phyloP scores from a whole-genome alignment of 1,140 invertebrate genomes.

The Pseudomyrmex pallidus region DNA sequence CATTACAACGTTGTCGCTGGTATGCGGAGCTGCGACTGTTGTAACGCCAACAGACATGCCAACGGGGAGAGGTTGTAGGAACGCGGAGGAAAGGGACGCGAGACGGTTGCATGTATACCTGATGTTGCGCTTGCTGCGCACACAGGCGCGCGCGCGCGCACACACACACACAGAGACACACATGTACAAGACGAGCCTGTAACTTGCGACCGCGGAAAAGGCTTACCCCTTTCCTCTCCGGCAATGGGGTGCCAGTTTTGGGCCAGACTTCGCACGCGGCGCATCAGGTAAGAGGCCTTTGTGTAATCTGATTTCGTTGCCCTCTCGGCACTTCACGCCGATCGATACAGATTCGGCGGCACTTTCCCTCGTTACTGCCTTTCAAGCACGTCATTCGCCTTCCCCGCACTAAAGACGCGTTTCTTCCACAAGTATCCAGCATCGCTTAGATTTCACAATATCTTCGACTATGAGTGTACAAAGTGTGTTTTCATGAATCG shows the following conservation, averaged over 20 bases:
- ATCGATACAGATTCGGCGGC: slow-evolving; percentile 71
- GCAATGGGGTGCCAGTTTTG: slow-evolving; percentile 82
- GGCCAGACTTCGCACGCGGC: slow-evolving; percentile 81
- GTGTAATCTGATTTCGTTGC: slow-evolving; percentile 79
- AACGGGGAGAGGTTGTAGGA: slow-evolving; percentile 1
- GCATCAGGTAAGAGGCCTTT: slow-evolving; percentile 80
- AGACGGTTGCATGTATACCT: slow-evolving; percentile 62
- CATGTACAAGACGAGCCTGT: background rate
- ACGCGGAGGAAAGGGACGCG: slow-evolving; percentile 3
- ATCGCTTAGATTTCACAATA: background rate
- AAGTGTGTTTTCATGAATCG: background rate
- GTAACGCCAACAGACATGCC: slow-evolving; percentile 22
- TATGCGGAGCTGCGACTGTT: slow-evolving; percentile 36
- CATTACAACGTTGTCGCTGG: slow-evolving; percentile 44
- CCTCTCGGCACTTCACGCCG: slow-evolving; percentile 66
- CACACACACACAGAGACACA: background rate
- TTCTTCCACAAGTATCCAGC: slow-evolving; percentile 33
- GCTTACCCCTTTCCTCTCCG: slow-evolving; percentile 78
- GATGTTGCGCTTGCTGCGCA: slow-evolving; percentile 40
- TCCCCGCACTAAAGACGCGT: slow-evolving; percentile 31
- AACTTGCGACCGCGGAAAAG: slow-evolving; percentile 69
- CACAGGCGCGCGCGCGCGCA: slow-evolving; percentile 5
- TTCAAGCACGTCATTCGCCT: slow-evolving; percentile 51
- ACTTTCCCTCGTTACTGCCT: slow-evolving; percentile 72
- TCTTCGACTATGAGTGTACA: background rate